Conservation (phyloP, 2,113 vertebrate genomes). For the Trematocara macrostoma region DNA sequence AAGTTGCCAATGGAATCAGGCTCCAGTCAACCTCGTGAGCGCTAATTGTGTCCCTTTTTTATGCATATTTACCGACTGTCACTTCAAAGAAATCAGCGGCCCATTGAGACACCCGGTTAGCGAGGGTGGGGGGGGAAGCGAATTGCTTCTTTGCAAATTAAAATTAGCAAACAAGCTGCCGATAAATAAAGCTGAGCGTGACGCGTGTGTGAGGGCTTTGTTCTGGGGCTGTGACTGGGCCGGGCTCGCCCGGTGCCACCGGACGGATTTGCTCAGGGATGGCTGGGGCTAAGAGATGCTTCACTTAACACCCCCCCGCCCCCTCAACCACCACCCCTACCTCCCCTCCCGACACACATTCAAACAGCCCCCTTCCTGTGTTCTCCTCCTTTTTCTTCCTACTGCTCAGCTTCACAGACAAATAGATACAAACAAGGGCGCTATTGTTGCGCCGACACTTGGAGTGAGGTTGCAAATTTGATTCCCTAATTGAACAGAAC, state of each 20-base stretch:
- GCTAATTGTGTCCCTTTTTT: constrained; percentile 99
- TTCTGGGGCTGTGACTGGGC: constrained; percentile 64
- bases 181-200: constrained; percentile 94
- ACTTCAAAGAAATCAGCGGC: constrained; percentile 99
- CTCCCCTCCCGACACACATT: not conserved
- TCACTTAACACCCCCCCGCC: constrained; percentile 39
- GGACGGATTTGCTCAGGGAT: constrained; percentile 64
- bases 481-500: constrained; percentile 79
- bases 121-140: constrained; percentile 57
- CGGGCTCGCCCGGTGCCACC: constrained; percentile 23
- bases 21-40: constrained; percentile 92
- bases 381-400: constrained; percentile 43
- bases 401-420: constrained; percentile 58
- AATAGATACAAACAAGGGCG: constrained; percentile 70
- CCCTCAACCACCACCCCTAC: not conserved
- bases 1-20: constrained; percentile 99
- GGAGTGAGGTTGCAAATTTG: constrained; percentile 73
- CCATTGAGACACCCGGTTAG: constrained; percentile 94
- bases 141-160: constrained; percentile 97
- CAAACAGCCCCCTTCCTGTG: constrained; percentile 24
- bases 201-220: constrained; percentile 80
- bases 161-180: constrained; percentile 98
- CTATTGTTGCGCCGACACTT: constrained; percentile 68
- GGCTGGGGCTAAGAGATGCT: constrained; percentile 63
- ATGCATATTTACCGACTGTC: constrained; percentile 99